Base-by-base conservation (phyloP, 37 sponge, comb jelly and placozoan species). In the Diacarnus erythraeanus region DNA sequence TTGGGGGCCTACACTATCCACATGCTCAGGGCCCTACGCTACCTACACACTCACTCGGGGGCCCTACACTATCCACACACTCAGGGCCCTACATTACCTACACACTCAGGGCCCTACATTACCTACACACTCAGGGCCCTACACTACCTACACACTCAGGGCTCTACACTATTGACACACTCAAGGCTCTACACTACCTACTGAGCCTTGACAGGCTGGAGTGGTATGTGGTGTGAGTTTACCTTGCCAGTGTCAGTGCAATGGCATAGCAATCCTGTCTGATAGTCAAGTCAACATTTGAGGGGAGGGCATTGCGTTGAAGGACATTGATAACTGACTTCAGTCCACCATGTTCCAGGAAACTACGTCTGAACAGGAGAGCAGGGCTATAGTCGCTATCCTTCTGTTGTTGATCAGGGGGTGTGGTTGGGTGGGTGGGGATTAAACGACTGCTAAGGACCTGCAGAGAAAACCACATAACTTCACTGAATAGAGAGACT, bases 251-350 rank as follows among this genome's bases (percentile, higher is more conserved):
- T 26, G 81, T 76, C n/a, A 92, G 80, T 0, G 90, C 74, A 54
- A 93, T 83, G 51, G 87, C 87, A 37, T 93, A 93, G 76, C 94
- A 93, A 81, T 84, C 94, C 57, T 93, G 94, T 37, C 94, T 59
- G 36, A 93, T 71, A 3, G 3, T 66, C 17, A 84, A 59, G 54
- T 89, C 90, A 5, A 83, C 80, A 59, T 86, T 42, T 0, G 66
- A 23, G 2, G 94, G 90, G 0, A 93, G 64, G 21, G 87, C 78
- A 34, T 80, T 70, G n/a, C 54, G 43, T 69, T 93, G 84, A 22
- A 93, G 84, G 2, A 93, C 80, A 35, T 83, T 86, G 20, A 89
- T 68, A 25, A 93, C 94, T 56, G 77, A 71, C 77, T 86, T 74
- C 18, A 93, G 80, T 3, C 94, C 94, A 30, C 87, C 90, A 59